Evolutionary conservation across 30 jellyfish, hydroid and myxozoan species (phyloP).

Genomic region (Haliclystus octoradiatus): DNA sequence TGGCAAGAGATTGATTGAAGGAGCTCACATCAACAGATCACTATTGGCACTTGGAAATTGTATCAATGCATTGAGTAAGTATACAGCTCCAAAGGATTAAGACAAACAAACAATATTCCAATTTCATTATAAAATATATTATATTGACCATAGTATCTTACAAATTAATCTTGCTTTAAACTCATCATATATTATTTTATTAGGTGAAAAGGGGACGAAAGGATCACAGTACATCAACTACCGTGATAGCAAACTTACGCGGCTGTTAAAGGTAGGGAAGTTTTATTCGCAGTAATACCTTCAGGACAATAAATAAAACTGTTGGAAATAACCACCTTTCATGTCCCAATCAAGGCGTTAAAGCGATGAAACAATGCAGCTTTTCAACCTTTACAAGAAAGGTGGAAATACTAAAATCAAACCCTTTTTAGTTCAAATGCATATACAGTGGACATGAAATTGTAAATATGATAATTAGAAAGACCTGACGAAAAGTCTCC

Average conservation of each 20-base stretch:
- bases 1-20: constrained; percentile 94
- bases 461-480: too few species aligned
- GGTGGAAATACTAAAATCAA: too few species aligned
- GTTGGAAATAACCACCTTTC: neutral
- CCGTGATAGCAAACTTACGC: constrained; percentile 95
- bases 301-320: neutral
- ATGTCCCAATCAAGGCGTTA: neutral
- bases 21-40: constrained; percentile 97
- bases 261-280: constrained; percentile 74
- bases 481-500: too few species aligned
- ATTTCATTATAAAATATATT: neutral
- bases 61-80: constrained; percentile 94
- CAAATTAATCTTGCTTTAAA: neutral
- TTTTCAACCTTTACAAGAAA: too few species aligned
- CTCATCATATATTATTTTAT: too few species aligned
- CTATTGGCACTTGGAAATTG: constrained; percentile 95
- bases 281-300: too few species aligned
- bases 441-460: too few species aligned
- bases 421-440: too few species aligned
- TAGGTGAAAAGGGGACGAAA: constrained; percentile 85
- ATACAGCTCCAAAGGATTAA: neutral
- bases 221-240: constrained; percentile 84
- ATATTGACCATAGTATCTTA: neutral
- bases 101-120: neutral
- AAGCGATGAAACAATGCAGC: too few species aligned